Conservation (phyloP, 2,797 vertebrate genomes). For the Sternotherus odoratus region DNA sequence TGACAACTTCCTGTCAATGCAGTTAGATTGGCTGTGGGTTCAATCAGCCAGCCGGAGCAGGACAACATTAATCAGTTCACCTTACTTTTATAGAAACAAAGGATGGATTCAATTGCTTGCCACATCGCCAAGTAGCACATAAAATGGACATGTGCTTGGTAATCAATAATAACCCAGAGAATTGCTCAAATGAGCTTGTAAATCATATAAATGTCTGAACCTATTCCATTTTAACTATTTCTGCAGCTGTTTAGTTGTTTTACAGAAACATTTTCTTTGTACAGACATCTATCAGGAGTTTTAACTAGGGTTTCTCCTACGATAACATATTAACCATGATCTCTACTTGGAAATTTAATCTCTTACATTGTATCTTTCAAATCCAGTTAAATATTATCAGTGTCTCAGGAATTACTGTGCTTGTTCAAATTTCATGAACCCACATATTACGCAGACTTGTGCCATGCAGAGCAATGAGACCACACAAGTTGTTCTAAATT, state of each 20-base stretch:
- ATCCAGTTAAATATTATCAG: background rate
- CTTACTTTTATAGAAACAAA: background rate
- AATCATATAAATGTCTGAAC: background rate
- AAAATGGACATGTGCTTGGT: background rate
- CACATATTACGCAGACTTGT: background rate
- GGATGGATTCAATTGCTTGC: background rate
- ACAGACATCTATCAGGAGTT: background rate
- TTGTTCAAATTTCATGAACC: background rate
- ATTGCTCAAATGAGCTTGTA: background rate
- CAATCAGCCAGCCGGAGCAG: background rate
- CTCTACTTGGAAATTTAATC: background rate
- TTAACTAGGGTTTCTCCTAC: background rate
- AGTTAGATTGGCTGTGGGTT: background rate
- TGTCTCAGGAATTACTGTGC: background rate
- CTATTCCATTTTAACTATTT: background rate
- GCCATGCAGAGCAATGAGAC: background rate
- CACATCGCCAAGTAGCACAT: background rate
- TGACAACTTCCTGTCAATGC: background rate
- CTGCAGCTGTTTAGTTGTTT: background rate
- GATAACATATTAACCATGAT: background rate
- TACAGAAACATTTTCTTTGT: background rate
- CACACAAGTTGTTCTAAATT: background rate
- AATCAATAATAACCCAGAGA: background rate
- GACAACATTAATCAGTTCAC: background rate
- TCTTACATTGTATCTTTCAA: background rate